phyloP scores from a whole-genome alignment of 2,797 vertebrate genomes.

The Muscicapa comitata region DNA sequence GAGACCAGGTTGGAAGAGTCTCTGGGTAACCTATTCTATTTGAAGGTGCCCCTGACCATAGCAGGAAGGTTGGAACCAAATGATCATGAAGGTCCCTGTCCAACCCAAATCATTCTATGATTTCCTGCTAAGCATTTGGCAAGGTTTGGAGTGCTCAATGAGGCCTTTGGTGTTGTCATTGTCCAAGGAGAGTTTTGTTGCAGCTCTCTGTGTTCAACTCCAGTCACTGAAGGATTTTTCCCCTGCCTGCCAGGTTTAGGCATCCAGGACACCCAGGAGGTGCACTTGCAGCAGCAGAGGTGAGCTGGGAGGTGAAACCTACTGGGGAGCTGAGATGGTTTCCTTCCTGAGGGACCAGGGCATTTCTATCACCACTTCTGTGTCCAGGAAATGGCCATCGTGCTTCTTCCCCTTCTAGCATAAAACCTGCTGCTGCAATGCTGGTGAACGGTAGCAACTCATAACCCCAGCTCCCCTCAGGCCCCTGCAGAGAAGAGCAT shows the following conservation, averaged over 20 bases:
- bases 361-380: background rate
- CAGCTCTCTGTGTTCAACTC: rapidly evolving
- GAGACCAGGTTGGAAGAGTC: background rate
- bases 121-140: background rate
- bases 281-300: background rate
- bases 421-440: background rate
- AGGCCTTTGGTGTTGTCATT: background rate
- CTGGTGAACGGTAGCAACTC: background rate
- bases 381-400: background rate
- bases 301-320: background rate
- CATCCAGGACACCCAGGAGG: background rate
- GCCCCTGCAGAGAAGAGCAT: background rate
- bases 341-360: background rate
- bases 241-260: background rate
- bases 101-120: background rate
- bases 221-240: background rate
- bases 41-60: background rate
- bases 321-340: background rate
- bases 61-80: background rate
- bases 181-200: background rate
- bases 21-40: background rate
- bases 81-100: background rate
- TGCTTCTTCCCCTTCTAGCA: background rate
- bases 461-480: background rate
- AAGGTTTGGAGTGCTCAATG: background rate